phyloP scores from a whole-genome alignment of 2,888 invertebrate genomes.

The Ormia ochracea region DNA sequence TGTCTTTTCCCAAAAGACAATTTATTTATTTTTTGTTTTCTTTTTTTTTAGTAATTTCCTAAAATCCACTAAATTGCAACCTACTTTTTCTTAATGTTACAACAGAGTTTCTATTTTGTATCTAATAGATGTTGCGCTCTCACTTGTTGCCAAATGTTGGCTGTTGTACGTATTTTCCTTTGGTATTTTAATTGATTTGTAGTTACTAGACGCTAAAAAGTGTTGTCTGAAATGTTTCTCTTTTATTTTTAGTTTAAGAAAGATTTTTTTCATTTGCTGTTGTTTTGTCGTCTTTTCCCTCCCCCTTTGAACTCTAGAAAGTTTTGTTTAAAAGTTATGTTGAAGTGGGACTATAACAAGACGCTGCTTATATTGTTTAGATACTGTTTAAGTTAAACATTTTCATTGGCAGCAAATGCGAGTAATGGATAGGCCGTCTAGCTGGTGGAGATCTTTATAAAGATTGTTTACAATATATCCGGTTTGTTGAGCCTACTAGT shows the following conservation, averaged over 20 bases:
- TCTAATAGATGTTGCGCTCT: constrained; percentile 33
- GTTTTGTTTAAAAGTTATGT: not conserved
- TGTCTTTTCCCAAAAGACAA: constrained; percentile 42
- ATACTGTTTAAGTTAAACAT: constrained; percentile 25
- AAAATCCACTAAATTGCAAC: constrained; percentile 49
- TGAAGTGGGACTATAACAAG: not conserved
- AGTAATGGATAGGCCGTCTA: not conserved
- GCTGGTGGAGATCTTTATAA: not conserved
- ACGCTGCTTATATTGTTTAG: constrained; percentile 7
- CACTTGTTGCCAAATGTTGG: constrained; percentile 8
- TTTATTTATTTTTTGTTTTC: constrained; percentile 25
- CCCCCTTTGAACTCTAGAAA: constrained; percentile 1
- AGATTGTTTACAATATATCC: too few species aligned
- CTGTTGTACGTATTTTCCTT: not conserved
- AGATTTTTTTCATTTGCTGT: constrained; percentile 7
- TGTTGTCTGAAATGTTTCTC: constrained; percentile 58
- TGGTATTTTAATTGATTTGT: constrained; percentile 65
- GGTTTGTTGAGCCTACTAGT: too few species aligned
- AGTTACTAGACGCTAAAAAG: constrained; percentile 58
- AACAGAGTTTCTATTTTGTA: constrained; percentile 2
- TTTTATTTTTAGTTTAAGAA: constrained; percentile 19
- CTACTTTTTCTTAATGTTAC: constrained; percentile 49
- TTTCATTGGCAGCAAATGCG: not conserved
- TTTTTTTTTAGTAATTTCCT: not conserved
- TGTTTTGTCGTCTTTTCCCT: not conserved